A percentile compares a stretch with the other conserved stretches of the same genome.
These are phyloP conservation scores for Lottia gigantea DNA, from an alignment of 2,888 invertebrate genomes.

Conservation along the genomic window DNA sequence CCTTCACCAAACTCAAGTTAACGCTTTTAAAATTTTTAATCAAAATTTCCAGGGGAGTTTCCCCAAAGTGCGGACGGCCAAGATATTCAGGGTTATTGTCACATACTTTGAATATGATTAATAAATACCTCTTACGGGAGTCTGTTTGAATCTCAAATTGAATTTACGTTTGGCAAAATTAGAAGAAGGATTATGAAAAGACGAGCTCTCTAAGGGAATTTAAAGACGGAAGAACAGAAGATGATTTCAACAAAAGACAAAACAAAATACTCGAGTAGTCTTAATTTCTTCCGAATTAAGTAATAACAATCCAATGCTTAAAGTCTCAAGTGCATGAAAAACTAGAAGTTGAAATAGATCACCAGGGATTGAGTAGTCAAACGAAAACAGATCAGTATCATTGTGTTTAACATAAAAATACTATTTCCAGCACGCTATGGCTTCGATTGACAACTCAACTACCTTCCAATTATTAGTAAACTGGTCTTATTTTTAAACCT, in stretches of 20 bases:
- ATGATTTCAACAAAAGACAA: not conserved
- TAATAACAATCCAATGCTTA: not conserved
- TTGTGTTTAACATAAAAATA: not conserved
- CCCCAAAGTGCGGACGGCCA: too few relatives aligned
- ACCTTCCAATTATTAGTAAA: constrained; percentile 1
- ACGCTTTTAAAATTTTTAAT: too few relatives aligned
- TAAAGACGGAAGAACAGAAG: not conserved
- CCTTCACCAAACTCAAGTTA: too few relatives aligned
- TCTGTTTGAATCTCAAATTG: too few relatives aligned
- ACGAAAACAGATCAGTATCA: constrained; percentile 6
- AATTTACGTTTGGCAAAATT: too few relatives aligned
- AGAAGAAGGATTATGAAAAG: too few relatives aligned
- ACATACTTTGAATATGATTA: too few relatives aligned
- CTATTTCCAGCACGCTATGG: not conserved
- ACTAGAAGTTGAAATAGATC: constrained; percentile 8
- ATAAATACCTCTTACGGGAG: too few relatives aligned
- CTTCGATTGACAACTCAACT: constrained; percentile 1
- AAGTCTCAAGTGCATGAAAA: constrained; percentile 8
- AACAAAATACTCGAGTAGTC: not conserved
- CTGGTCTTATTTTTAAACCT: constrained; percentile 9
- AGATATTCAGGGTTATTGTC: too few relatives aligned
- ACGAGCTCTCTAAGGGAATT: not conserved
- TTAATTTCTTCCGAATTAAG: not conserved
- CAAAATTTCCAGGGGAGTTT: too few relatives aligned
- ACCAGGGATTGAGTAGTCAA: not conserved